Evolutionary conservation across 2,113 vertebrate genomes (phyloP), one percentile per base, ranked within the genome.

Genomic region (Acinonyx jubatus): DNA sequence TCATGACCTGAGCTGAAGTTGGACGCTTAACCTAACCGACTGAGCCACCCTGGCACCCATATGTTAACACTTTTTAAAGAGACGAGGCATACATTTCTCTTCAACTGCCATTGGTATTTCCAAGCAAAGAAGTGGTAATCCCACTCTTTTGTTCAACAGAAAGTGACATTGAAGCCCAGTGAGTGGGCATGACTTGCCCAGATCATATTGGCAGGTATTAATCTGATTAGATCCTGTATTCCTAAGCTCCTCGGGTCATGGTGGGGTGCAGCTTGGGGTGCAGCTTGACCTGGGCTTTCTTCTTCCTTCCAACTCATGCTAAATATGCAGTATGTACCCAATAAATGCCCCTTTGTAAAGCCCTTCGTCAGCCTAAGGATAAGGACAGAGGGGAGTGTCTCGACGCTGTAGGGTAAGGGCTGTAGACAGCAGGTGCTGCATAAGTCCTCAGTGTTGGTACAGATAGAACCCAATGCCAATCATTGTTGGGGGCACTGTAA

Each of bases 191-290:
- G 76, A 33, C 69, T 97, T 82, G 38, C 71, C 82, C 65, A 85
- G 69, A 50, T 84, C 88, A 63, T 27, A 74, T 23, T 80, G 45
- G 27, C 23, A 74, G 33, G 74, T 63, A 66, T 80, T 94, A 82
- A 97, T 96, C 91, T 97, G 81, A 84, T 96, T 88, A 97, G 76
- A 96, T 81, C 15, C 96, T 95, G 80, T 88, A 97, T 96, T 80
- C 52, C 85, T 97, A 89, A 84, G 61, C 68, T 86, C 52, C 65
- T 84, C 38, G 15, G 73, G 61, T 93, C 50, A 94, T 36, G 14
- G 91, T 91, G 81, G 78, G 52, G 69, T 94, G 50, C 93, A 81
- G 33, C 78, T 78, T 91, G 81, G 78, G 50, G 69, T 94, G 50
- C 93, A 81, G 29, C 78, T 78, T 89, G 61, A 92, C 71, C 57